Percentiles rank a stretch among this genome's conserved stretches.
Conservation (phyloP, 2,113 vertebrate genomes). For the Podarcis muralis region DNA sequence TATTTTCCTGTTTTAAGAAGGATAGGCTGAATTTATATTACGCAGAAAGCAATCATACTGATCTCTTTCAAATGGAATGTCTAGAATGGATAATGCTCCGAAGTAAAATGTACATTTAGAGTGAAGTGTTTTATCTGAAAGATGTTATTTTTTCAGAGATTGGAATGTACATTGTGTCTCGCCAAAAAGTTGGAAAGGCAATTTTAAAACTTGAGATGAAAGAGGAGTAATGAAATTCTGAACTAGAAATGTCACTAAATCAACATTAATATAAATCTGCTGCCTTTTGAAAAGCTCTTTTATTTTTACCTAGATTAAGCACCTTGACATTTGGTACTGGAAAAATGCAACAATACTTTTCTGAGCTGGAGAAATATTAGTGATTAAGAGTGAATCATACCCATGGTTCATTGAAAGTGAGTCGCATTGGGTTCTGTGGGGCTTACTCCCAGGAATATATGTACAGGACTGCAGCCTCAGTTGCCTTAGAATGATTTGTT, state of each 20-base stretch:
- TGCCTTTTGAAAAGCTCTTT: not conserved
- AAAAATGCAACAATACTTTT: not conserved
- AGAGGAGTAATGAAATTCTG: constrained; percentile 11
- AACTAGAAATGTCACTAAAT: constrained; percentile 23
- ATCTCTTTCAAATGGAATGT: not conserved
- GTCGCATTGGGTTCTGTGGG: not conserved
- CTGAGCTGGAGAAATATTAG: not conserved
- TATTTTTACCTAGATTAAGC: constrained; percentile 17
- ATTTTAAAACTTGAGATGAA: not conserved
- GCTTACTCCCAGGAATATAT: not conserved
- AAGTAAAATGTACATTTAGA: constrained; percentile 2
- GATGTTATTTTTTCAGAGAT: constrained; percentile 14
- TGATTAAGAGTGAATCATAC: not conserved
- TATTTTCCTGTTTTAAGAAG: not conserved
- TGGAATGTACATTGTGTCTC: not conserved
- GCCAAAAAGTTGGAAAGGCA: constrained; percentile 3
- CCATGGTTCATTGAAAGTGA: not conserved
- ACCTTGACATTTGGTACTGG: not conserved
- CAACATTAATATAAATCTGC: not conserved
- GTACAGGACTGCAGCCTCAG: not conserved
- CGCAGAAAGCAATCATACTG: not conserved
- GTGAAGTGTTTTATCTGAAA: not conserved
- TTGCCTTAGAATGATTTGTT: not conserved
- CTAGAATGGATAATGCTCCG: not conserved
- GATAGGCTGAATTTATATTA: not conserved